These are phyloP conservation scores for Corynorhinus townsendii DNA, from an alignment of 2,113 vertebrate species.

Conservation along the genomic window DNA sequence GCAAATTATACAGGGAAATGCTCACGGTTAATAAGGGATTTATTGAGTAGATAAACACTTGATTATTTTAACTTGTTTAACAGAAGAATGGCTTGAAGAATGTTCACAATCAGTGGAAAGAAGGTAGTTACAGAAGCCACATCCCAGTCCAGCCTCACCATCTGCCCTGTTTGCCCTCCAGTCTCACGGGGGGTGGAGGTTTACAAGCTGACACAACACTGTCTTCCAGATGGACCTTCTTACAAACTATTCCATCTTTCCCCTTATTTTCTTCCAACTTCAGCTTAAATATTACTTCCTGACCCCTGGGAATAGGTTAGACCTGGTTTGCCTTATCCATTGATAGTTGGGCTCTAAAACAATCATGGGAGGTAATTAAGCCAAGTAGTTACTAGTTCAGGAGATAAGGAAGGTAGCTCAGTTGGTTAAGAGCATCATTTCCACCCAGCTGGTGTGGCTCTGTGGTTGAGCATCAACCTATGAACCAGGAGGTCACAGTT, in stretches of 20 bases:
- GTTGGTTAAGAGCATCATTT: too few relatives aligned
- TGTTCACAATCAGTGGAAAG: background rate
- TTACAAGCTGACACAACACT: background rate
- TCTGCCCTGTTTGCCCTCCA: background rate
- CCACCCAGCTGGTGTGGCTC: too few relatives aligned
- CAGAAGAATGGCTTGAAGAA: background rate
- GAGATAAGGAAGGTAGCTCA: background rate
- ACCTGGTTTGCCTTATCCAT: background rate
- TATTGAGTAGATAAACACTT: background rate
- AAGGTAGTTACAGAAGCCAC: background rate
- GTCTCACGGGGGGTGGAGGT: background rate
- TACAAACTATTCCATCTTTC: background rate
- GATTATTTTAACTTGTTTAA: background rate
- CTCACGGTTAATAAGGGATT: background rate
- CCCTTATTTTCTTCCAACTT: background rate
- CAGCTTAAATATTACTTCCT: background rate
- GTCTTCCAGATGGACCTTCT: background rate
- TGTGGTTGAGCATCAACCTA: too few relatives aligned
- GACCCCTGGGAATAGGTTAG: background rate
- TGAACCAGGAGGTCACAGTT: too few relatives aligned
- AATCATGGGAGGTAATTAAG: background rate
- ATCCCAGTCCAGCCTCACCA: background rate
- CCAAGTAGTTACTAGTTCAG: background rate
- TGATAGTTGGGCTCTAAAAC: background rate
- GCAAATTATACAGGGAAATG: background rate